Percentiles rank a stretch among this genome's conserved stretches.
phyloP scores from a whole-genome alignment of 1,140 invertebrate species.

The Drosophila nasuta region DNA sequence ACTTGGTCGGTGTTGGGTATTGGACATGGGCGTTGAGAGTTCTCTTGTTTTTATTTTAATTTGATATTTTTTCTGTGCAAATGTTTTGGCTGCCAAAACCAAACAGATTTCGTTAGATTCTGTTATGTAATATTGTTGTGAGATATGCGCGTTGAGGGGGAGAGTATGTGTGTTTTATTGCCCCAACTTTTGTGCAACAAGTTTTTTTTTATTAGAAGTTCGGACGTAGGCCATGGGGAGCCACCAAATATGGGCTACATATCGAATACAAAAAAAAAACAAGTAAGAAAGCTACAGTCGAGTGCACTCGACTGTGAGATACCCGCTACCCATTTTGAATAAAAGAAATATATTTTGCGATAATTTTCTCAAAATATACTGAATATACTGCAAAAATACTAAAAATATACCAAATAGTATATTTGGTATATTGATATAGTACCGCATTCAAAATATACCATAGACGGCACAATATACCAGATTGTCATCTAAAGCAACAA shows the following conservation, averaged over 20 bases:
- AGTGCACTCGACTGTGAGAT: no score
- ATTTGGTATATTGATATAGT: no score
- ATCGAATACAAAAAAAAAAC: conserved; percentile 17
- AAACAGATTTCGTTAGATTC: conserved; percentile 63
- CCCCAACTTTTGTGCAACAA: conserved; percentile 63
- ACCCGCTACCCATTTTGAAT: no score
- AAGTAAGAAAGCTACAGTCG: no score
- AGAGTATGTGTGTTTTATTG: conserved; percentile 50
- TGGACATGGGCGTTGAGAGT: conserved; percentile 50
- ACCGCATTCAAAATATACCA: no score
- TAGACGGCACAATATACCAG: no score
- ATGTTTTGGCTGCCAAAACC: conserved; percentile 69
- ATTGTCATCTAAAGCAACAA: no score
- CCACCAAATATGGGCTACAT: conserved; percentile 38
- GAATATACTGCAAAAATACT: no score
- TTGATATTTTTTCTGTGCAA: conserved; percentile 62
- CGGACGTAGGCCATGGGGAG: background rate
- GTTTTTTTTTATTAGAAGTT: conserved; percentile 31
- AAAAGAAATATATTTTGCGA: no score
- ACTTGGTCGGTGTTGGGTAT: conserved; percentile 9
- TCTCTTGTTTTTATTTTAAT: conserved; percentile 75
- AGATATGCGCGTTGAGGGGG: conserved; percentile 23
- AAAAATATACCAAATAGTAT: no score
- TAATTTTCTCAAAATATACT: no score
- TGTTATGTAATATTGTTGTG: conserved; percentile 65